phyloP scores from a whole-genome alignment of 2,113 vertebrate genomes.

The Elgaria multicarinata region DNA sequence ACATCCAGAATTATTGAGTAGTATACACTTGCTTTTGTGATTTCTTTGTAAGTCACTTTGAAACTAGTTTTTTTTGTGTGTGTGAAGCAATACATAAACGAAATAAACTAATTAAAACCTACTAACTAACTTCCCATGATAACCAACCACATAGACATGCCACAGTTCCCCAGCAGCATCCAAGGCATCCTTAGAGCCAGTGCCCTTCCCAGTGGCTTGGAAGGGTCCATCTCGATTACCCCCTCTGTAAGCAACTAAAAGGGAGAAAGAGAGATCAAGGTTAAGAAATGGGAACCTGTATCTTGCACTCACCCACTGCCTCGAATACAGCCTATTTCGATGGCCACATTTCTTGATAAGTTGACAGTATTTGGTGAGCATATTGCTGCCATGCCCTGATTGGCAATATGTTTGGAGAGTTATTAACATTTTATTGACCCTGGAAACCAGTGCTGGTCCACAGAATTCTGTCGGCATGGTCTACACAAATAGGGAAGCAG shows the following conservation, averaged over 20 bases:
- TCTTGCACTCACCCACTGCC: neutral
- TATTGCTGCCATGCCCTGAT: no score
- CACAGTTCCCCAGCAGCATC: neutral
- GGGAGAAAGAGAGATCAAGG: neutral
- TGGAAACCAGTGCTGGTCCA: neutral
- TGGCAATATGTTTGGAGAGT: no score
- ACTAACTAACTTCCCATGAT: neutral
- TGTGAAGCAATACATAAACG: no score
- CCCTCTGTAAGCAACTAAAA: neutral
- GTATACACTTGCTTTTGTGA: no score
- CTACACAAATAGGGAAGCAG: neutral
- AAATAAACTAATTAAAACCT: no score
- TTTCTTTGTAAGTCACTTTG: no score
- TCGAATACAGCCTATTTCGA: neutral
- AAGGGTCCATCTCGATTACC: neutral
- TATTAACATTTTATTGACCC: neutral
- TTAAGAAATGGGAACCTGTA: neutral
- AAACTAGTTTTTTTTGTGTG: no score
- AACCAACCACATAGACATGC: neutral
- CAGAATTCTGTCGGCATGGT: neutral
- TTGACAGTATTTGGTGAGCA: neutral
- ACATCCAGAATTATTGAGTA: neutral
- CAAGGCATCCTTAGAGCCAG: neutral
- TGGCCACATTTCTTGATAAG: neutral
- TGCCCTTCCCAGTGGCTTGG: neutral